phyloP scores from a whole-genome alignment of 2,113 vertebrate genomes.

The Pseudois nayaur region DNA sequence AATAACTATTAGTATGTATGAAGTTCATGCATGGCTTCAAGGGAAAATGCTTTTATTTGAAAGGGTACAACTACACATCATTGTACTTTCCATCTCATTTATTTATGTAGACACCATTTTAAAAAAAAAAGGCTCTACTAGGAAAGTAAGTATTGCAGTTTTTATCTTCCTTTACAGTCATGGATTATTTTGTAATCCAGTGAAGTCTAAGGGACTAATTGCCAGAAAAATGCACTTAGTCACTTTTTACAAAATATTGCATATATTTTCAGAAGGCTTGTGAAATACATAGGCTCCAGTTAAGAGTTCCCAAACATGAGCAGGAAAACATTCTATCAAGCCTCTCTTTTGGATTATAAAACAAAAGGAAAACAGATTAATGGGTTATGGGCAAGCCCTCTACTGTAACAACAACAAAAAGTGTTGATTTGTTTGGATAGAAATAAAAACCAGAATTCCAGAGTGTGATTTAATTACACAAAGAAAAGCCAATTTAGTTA shows the following conservation, averaged over 20 bases:
- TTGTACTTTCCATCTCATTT: background rate
- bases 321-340: background rate
- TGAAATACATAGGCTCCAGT: background rate
- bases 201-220: background rate
- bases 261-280: background rate
- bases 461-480: background rate
- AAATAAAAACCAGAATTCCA: background rate
- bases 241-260: background rate
- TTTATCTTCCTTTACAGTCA: background rate
- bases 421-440: background rate
- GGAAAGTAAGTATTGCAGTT: background rate
- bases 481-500: conserved; percentile 14
- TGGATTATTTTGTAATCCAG: background rate
- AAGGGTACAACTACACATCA: background rate
- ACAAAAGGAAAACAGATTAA: background rate
- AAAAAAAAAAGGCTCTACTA: background rate
- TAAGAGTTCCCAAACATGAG: background rate
- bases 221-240: background rate
- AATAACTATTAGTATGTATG: background rate
- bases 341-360: background rate
- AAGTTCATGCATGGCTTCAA: background rate
- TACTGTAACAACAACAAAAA: background rate
- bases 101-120: background rate
- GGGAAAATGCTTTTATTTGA: background rate
- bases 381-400: background rate